A percentile compares a stretch with the other conserved stretches of the same genome.
Conservation (phyloP, 2,888 invertebrate genomes). For the Ernsta delagoae region DNA sequence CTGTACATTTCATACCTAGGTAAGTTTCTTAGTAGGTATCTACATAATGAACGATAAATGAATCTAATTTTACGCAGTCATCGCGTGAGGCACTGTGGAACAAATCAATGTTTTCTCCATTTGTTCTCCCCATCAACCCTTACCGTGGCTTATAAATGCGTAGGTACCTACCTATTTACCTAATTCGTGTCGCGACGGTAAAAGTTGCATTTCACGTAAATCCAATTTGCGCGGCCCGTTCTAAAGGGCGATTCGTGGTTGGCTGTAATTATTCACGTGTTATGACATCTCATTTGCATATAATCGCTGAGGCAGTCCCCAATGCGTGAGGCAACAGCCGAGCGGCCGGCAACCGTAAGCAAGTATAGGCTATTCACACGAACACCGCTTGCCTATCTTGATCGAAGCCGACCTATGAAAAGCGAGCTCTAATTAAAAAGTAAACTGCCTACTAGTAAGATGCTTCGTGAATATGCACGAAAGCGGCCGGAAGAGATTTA, state of each 20-base stretch:
- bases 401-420: conserved; percentile 80
- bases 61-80: no score
- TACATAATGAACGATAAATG: no score
- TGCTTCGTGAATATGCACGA: conserved; percentile 73
- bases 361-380: conserved; percentile 79
- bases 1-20: no score
- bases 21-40: no score
- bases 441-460: conserved; percentile 69
- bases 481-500: conserved; percentile 70
- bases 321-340: conserved; percentile 78
- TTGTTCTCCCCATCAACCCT: conserved; percentile 42
- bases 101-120: conserved; percentile 23
- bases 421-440: conserved; percentile 82
- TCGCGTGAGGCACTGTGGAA: background rate
- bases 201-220: conserved; percentile 81
- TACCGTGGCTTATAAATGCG: conserved; percentile 49
- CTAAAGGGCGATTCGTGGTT: conserved; percentile 81
- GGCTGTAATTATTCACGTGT: conserved; percentile 83
- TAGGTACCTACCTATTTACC: no score
- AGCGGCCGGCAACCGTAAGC: conserved; percentile 54
- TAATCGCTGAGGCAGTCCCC: conserved; percentile 76
- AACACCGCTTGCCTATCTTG: conserved; percentile 75
- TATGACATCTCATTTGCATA: conserved; percentile 85
- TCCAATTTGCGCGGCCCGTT: conserved; percentile 78
- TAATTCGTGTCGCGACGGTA: conserved; percentile 62